Evolutionary conservation across 2,888 invertebrate genomes (phyloP).

Genomic region (Drosophila nr. medialis): DNA sequence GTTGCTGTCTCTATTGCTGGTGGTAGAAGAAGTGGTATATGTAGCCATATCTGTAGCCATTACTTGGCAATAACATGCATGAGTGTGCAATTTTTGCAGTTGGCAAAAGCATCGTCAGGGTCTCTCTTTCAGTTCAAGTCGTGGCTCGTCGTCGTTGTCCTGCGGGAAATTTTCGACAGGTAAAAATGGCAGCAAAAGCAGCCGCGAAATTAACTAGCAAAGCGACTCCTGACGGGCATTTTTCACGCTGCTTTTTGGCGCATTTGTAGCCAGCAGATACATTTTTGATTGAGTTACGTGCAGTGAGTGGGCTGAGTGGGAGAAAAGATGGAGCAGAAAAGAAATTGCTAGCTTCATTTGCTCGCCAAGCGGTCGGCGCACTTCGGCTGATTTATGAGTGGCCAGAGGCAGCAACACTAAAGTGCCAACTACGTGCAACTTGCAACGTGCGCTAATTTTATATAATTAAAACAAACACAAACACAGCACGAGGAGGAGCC

Average conservation of each 20-base stretch:
- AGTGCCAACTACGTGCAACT: conserved; percentile 66
- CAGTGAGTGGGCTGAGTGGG: conserved; percentile 26
- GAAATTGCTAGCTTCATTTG: conserved; percentile 75
- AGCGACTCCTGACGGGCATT: conserved; percentile 49
- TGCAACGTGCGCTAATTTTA: conserved; percentile 79
- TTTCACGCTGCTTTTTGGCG: conserved; percentile 53
- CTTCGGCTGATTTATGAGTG: conserved; percentile 73
- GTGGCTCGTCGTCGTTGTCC: conserved; percentile 53
- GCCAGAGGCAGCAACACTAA: conserved; percentile 39
- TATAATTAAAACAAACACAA: conserved; percentile 78
- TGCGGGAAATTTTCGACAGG: conserved; percentile 81
- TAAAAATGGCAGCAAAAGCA: conserved; percentile 72
- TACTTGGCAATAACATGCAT: conserved; percentile 80
- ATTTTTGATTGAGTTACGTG: conserved; percentile 78
- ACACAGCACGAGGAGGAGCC: conserved; percentile 32
- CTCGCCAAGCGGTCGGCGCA: conserved; percentile 44
- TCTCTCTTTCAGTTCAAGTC: conserved; percentile 12
- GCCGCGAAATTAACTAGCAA: conserved; percentile 72
- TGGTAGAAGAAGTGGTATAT: conserved; percentile 11
- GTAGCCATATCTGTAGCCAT: conserved; percentile 64
- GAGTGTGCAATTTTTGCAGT: conserved; percentile 78
- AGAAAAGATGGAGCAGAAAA: conserved; percentile 5
- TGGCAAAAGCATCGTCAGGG: conserved; percentile 61
- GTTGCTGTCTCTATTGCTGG: conserved; percentile 24
- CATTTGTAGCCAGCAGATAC: conserved; percentile 76